Base-by-base conservation (phyloP, 2,113 vertebrate genomes). In the Scomber scombrus region DNA sequence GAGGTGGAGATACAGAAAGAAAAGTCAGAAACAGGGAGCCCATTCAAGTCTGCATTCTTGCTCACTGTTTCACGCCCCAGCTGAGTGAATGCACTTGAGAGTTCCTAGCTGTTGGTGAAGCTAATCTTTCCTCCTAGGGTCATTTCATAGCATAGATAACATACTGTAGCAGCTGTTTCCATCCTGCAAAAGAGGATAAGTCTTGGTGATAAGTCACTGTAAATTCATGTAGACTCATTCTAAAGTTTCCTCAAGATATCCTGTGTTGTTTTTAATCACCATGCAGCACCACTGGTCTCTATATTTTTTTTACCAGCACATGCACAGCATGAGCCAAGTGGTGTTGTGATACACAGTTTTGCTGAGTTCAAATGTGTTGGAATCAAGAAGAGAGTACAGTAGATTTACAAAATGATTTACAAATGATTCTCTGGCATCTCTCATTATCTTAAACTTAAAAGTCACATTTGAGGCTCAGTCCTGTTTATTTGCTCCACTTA, bases 11-110 rank as follows among this genome's bases (percentile, higher is more conserved):
- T 80, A 75, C 69, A 62, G 46, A 50, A 64, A 79, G 9, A 69
- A 70, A 58, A 85, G 45, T 15, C 50, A 18, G 74, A 71, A 84
- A 93, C 92, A 91, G 85, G 82, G 85, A 82, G 60, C 69, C 77
- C 81, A 90, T 92, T 93, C 87, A 92, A 64, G 75, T 54, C 81
- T 52, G 70, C 80, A 90, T 87, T 91, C 78, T 82, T 88, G 64
- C 66, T 68, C 23, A 78, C 81, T 66, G 70, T 74, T 81, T 81
- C 69, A 85, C 21, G 60, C 71, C 77, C 47, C 58, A 67, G 75
- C 63, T 78, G 50, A 84, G 70, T 76, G 71, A 85, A 91, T 81
- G 63, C 82, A 47, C 82, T 81, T 84, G 57, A 58, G 72, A 84
- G 80, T 70, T 63, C 72, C 82, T 87, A 92, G 84, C 89, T 91